Evolutionary conservation across 2,888 invertebrate genomes (phyloP).

Genomic region (Rotaria magnacalcarata): DNA sequence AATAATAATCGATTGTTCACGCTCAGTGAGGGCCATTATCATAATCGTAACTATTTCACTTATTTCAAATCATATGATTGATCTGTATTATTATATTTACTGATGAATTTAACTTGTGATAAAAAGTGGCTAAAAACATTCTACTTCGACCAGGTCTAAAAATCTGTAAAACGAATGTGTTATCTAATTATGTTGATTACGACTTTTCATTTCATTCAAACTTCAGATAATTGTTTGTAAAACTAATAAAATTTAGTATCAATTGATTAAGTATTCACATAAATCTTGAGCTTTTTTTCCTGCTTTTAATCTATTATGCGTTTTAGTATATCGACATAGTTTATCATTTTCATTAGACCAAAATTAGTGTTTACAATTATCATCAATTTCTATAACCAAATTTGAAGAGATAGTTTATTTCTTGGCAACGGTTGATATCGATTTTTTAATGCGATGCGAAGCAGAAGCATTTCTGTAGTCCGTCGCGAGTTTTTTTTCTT

Average conservation of each 20-base stretch:
- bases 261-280: constrained; percentile 90
- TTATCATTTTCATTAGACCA: constrained; percentile 66
- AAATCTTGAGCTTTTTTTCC: constrained; percentile 71
- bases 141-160: too few species aligned
- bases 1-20: constrained; percentile 76
- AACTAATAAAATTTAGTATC: constrained; percentile 84
- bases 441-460: too few species aligned
- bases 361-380: constrained; percentile 80
- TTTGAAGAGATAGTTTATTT: too few species aligned
- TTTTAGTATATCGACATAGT: constrained; percentile 62
- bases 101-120: constrained; percentile 70
- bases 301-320: constrained; percentile 85
- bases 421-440: too few species aligned
- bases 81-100: constrained; percentile 85
- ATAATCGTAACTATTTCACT: constrained; percentile 92
- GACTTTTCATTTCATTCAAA: too few species aligned
- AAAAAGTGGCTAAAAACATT: too few species aligned
- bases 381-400: constrained; percentile 81
- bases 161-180: too few species aligned
- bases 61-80: constrained; percentile 74
- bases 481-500: too few species aligned
- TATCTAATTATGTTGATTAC: too few species aligned
- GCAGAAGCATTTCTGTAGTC: too few species aligned
- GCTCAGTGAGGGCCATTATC: constrained; percentile 98
- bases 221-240: constrained; percentile 75